Evolutionary conservation across 2,888 invertebrate genomes (phyloP).

Genomic region (Nasonia oneida): DNA sequence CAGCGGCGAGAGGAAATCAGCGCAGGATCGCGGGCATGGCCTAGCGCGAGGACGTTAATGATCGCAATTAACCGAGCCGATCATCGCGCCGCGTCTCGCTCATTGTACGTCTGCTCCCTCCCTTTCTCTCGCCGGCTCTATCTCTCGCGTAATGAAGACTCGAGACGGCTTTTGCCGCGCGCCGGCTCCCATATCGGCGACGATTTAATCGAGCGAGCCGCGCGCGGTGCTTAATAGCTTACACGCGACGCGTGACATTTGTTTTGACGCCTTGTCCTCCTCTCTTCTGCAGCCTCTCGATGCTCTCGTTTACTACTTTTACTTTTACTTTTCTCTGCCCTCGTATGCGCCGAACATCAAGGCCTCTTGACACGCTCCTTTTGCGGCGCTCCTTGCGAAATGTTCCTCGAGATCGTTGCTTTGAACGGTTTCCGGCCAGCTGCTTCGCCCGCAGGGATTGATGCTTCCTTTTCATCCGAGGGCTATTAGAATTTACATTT

Average conservation of each 20-base stretch:
- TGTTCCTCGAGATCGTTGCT: not conserved
- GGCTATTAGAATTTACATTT: not conserved
- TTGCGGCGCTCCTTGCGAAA: not conserved
- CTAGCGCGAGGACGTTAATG: conserved; percentile 63
- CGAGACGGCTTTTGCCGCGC: conserved; percentile 31
- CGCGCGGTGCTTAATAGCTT: conserved; percentile 50
- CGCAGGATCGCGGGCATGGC: conserved; percentile 27
- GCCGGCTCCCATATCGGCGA: conserved; percentile 47
- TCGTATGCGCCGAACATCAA: not conserved
- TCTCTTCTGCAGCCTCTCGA: conserved; percentile 4
- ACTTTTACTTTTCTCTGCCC: not conserved
- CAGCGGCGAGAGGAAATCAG: conserved; percentile 58
- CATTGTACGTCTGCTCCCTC: conserved; percentile 49
- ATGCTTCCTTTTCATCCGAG: not conserved
- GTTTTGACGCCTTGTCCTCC: conserved; percentile 44
- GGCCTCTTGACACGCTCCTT: not conserved
- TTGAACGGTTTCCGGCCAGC: conserved; percentile 26
- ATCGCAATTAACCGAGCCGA: conserved; percentile 68
- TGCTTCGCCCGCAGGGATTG: not conserved
- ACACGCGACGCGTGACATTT: conserved; percentile 58
- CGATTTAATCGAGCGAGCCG: conserved; percentile 59
- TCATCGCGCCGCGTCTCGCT: conserved; percentile 40
- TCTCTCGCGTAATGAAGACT: conserved; percentile 54
- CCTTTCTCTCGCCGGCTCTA: not conserved
- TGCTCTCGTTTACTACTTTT: not conserved